Percentiles rank a stretch among this genome's conserved stretches.
These are phyloP conservation scores for Gobius niger DNA, from an alignment of 2,113 vertebrate genomes.

Conservation along the genomic window DNA sequence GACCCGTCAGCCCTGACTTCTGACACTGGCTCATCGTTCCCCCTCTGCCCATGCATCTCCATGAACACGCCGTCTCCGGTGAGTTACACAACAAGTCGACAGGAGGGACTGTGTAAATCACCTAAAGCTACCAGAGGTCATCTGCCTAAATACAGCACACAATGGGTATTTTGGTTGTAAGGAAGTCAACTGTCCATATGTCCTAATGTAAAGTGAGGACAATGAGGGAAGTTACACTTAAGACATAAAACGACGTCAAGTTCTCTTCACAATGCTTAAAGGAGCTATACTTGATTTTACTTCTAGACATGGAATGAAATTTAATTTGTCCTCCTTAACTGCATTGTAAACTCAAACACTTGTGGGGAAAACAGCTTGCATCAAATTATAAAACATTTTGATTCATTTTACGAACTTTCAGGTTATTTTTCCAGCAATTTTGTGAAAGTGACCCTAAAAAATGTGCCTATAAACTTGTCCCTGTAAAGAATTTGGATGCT, in stretches of 20 bases:
- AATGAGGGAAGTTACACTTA: background rate
- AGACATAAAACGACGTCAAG: background rate
- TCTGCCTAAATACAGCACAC: background rate
- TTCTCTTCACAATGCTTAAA: background rate
- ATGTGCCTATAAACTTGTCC: too few species aligned
- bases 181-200: background rate
- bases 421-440: too few species aligned
- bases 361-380: too few species aligned
- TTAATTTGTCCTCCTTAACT: too few species aligned
- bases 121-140: background rate
- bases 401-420: too few species aligned
- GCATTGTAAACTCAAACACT: too few species aligned
- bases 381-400: too few species aligned
- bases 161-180: background rate
- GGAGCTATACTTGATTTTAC: too few species aligned
- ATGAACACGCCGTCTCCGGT: background rate
- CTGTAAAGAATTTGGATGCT: too few species aligned
- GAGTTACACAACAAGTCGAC: conserved; percentile 1
- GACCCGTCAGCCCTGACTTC: conserved; percentile 49
- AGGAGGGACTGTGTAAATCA: background rate
- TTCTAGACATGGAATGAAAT: too few species aligned
- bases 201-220: background rate
- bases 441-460: too few species aligned
- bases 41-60: conserved; percentile 8
- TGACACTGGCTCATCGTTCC: conserved; percentile 30